phyloP scores from a whole-genome alignment of 2,113 vertebrate species.

The Anser brachyrhynchus region DNA sequence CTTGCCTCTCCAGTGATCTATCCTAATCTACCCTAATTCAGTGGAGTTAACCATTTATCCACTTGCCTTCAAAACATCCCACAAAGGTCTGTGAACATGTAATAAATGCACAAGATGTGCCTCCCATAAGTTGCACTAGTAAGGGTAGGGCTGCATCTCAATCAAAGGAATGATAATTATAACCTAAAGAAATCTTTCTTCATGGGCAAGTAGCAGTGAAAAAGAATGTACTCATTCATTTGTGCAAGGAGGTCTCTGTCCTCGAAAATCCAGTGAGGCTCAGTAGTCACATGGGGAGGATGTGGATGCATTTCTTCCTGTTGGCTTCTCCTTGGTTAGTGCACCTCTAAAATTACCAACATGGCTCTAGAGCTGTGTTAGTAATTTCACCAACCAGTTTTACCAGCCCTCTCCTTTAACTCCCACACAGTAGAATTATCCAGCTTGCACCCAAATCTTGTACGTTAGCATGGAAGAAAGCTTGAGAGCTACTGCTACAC shows the following conservation, averaged over 20 bases:
- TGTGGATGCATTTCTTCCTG: neutral
- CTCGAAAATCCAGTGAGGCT: neutral
- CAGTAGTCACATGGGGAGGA: neutral
- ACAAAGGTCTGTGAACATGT: neutral
- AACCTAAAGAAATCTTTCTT: neutral
- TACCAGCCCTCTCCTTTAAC: neutral
- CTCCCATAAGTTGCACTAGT: neutral
- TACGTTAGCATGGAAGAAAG: slow-evolving; percentile 57
- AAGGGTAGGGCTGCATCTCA: neutral
- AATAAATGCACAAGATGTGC: neutral
- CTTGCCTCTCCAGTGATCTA: neutral
- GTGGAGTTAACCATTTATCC: neutral
- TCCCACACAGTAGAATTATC: slow-evolving; percentile 23
- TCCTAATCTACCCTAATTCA: neutral
- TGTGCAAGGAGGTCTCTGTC: neutral
- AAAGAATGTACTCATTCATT: neutral
- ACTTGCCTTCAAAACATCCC: slow-evolving; percentile 3
- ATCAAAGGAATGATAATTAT: neutral
- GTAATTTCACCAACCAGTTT: neutral
- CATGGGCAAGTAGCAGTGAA: neutral
- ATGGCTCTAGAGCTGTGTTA: neutral
- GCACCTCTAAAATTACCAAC: neutral
- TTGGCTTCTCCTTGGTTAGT: neutral
- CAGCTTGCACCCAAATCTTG: neutral
- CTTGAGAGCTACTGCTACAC: slow-evolving; percentile 4